A percentile compares a stretch with the other conserved stretches of the same genome.
Conservation (phyloP, 2,113 vertebrate genomes). For the Spermophilus dauricus region DNA sequence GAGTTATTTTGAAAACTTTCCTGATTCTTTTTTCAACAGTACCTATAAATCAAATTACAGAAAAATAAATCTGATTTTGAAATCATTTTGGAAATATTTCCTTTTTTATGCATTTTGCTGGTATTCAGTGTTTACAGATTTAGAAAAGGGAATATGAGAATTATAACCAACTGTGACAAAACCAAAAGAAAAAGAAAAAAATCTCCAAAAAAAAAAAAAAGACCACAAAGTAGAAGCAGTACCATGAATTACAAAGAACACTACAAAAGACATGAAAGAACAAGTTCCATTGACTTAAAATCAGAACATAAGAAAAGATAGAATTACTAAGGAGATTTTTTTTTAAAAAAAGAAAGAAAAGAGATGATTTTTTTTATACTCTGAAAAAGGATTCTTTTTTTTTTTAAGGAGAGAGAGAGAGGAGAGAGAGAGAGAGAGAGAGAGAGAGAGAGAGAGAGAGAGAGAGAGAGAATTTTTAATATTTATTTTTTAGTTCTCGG, state of each 20-base stretch:
- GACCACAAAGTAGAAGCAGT: neutral
- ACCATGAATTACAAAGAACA: neutral
- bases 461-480: too few species aligned
- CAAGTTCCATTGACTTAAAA: neutral
- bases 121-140: slow-evolving; percentile 44
- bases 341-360: neutral
- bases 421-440: too few species aligned
- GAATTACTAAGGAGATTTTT: neutral
- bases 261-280: neutral
- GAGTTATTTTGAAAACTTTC: slow-evolving; percentile 71
- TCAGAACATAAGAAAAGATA: neutral
- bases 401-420: too few species aligned
- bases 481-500: too few species aligned
- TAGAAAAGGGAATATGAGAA: slow-evolving; percentile 51
- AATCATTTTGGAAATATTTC: slow-evolving; percentile 2
- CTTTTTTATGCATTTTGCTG: slow-evolving; percentile 51
- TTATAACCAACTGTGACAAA: neutral
- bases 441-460: too few species aligned
- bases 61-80: slow-evolving; percentile 78
- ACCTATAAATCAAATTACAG: slow-evolving; percentile 78
- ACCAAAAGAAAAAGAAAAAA: neutral
- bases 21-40: slow-evolving; percentile 58
- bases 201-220: neutral
- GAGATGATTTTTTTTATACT: neutral
- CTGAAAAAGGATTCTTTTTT: neutral